These are phyloP conservation scores for Iguana delicatissima DNA, from an alignment of 2,797 vertebrate species.

Conservation along the genomic window DNA sequence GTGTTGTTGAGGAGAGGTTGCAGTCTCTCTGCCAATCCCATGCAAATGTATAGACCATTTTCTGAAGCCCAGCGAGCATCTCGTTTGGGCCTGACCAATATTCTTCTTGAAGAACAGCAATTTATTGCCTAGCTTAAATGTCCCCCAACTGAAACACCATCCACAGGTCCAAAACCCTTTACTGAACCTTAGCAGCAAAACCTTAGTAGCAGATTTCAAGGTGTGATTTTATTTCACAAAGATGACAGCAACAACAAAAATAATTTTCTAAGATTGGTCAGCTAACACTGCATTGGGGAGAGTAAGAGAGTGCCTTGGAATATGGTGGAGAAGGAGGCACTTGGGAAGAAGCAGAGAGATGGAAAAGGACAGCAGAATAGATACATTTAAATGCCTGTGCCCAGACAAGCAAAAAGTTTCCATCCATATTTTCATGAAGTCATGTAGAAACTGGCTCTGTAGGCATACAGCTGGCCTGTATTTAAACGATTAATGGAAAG, in stretches of 20 bases:
- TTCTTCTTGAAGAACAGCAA: not conserved
- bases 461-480: conserved; percentile 38
- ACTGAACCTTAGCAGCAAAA: too few species aligned
- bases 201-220: not conserved
- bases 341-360: not conserved
- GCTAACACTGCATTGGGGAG: not conserved
- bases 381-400: conserved; percentile 13
- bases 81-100: not conserved
- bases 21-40: not conserved
- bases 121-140: not conserved
- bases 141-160: not conserved
- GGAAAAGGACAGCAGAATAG: not conserved
- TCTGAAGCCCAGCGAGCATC: not conserved
- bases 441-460: conserved; percentile 22
- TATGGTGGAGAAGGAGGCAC: not conserved
- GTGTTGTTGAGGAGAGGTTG: not conserved
- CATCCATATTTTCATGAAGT: conserved; percentile 40
- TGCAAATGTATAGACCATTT: not conserved
- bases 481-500: conserved; percentile 53
- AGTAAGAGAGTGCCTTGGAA: too few species aligned
- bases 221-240: not conserved
- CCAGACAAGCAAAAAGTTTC: conserved; percentile 25
- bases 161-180: not conserved
- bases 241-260: not conserved
- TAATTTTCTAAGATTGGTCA: not conserved